Evolutionary conservation across 2,797 vertebrate species (phyloP).

Genomic region (Ispidina picta): DNA sequence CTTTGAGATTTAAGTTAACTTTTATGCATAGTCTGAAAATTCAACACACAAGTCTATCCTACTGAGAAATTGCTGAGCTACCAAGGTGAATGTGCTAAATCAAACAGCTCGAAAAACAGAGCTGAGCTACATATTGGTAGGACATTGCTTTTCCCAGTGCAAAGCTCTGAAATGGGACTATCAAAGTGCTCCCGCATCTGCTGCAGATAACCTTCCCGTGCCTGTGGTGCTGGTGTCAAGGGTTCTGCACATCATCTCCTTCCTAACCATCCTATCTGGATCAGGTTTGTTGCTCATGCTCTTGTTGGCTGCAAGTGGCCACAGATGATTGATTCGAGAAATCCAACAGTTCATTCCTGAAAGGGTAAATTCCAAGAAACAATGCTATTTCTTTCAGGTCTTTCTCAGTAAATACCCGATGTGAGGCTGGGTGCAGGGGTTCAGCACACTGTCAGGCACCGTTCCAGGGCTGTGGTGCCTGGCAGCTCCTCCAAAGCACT

Average conservation of each 20-base stretch:
- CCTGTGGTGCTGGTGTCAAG: not conserved
- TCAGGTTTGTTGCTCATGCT: fast-evolving
- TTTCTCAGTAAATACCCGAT: fast-evolving
- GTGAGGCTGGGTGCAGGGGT: not conserved
- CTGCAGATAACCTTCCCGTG: not conserved
- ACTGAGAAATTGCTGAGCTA: not conserved
- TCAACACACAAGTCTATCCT: fast-evolving
- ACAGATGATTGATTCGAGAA: not conserved
- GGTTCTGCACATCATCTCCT: not conserved
- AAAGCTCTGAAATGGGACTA: not conserved
- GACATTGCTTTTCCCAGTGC: not conserved
- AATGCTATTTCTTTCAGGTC: not conserved
- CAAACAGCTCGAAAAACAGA: not conserved
- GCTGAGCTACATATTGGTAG: not conserved
- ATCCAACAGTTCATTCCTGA: not conserved
- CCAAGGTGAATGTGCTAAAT: not conserved
- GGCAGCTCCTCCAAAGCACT: constrained; percentile 13
- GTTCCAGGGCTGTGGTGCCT: not conserved
- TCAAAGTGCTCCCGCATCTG: not conserved
- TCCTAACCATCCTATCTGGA: not conserved
- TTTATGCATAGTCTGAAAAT: not conserved
- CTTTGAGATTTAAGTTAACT: not conserved
- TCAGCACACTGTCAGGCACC: not conserved
- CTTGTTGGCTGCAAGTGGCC: not conserved
- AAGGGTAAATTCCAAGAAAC: not conserved